These are phyloP conservation scores for Capitulum mitella DNA, from an alignment of 2,888 invertebrate genomes.

Conservation along the genomic window DNA sequence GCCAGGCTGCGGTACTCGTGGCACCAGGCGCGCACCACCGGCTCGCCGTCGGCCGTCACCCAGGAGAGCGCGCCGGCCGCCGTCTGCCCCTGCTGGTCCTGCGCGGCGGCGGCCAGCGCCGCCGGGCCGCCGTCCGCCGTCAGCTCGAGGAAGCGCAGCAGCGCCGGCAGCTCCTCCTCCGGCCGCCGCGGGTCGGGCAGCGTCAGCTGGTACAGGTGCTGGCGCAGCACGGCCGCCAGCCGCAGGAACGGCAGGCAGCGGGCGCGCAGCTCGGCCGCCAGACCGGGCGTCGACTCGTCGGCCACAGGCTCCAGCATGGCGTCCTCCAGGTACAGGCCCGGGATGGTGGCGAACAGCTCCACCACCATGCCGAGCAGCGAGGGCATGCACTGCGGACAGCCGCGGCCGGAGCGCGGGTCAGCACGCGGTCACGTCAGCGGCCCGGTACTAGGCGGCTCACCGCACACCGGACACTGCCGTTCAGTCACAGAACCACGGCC, in stretches of 20 bases:
- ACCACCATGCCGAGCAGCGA: constrained; percentile 43
- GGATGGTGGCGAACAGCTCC: constrained; percentile 28
- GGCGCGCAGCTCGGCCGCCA: constrained; percentile 58
- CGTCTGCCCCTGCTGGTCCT: constrained; percentile 26
- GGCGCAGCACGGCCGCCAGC: constrained; percentile 69
- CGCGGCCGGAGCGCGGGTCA: background rate
- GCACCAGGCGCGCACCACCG: constrained; percentile 32
- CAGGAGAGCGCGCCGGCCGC: constrained; percentile 29
- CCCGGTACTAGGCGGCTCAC: too few relatives aligned
- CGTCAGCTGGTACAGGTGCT: constrained; percentile 60
- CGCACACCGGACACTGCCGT: too few relatives aligned
- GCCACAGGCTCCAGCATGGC: constrained; percentile 7
- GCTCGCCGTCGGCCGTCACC: constrained; percentile 30
- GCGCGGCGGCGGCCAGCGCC: constrained; percentile 44
- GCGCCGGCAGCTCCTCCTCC: constrained; percentile 63
- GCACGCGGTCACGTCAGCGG: too few relatives aligned
- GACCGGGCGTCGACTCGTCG: constrained; percentile 36
- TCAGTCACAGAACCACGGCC: too few relatives aligned
- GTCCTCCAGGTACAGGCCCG: constrained; percentile 13
- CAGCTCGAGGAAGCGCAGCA: constrained; percentile 70
- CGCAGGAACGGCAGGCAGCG: constrained; percentile 76
- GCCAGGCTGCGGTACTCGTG: constrained; percentile 32
- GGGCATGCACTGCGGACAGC: background rate
- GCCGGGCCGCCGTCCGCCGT: constrained; percentile 59
- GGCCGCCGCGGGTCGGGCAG: constrained; percentile 42